A percentile compares a stretch with the other conserved stretches of the same genome.
Conservation (phyloP, 2,888 invertebrate genomes). For the Cephus sareptanus region DNA sequence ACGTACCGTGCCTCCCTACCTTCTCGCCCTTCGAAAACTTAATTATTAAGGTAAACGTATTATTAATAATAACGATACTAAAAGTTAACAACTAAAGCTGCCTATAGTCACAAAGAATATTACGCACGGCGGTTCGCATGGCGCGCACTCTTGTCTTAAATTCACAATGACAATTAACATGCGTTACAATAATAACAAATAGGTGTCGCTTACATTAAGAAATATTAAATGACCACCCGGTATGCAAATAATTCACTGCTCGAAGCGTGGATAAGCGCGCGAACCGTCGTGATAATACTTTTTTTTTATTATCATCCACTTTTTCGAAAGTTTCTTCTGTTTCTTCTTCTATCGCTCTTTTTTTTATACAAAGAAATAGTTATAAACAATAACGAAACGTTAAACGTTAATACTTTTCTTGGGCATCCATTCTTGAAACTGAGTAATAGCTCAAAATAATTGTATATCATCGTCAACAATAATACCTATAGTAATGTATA, state of each 20-base stretch:
- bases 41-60: conserved; percentile 37
- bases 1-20: conserved; percentile 7
- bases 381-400: conserved; percentile 52
- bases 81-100: conserved; percentile 34
- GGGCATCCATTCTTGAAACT: conserved; percentile 44
- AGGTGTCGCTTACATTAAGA: background rate
- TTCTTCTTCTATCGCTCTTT: conserved; percentile 2
- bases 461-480: conserved; percentile 37
- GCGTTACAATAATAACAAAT: background rate
- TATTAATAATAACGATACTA: conserved; percentile 29
- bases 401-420: conserved; percentile 55
- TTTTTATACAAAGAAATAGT: conserved; percentile 30
- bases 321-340: conserved; percentile 8
- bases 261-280: background rate
- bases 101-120: conserved; percentile 23
- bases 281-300: conserved; percentile 8
- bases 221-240: background rate
- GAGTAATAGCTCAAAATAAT: conserved; percentile 17
- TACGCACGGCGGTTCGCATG: background rate
- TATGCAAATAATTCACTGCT: background rate
- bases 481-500: conserved; percentile 40
- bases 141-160: background rate
- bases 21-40: conserved; percentile 25
- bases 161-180: background rate
- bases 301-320: conserved; percentile 2